Evolutionary conservation across 1,140 invertebrate species (phyloP).

Genomic region (Grapholita molesta): DNA sequence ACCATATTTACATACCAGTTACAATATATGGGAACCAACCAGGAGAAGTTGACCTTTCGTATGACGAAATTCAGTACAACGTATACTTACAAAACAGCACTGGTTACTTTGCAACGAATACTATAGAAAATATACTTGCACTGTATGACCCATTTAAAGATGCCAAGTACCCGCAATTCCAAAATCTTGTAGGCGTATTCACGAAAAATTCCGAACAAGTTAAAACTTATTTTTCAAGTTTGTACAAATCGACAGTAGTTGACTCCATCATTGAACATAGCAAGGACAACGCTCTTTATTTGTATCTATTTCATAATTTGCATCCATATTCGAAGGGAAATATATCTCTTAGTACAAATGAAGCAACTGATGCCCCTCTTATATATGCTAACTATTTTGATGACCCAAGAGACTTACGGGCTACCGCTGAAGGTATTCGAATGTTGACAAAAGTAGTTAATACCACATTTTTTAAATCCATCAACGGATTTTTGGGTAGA

Average conservation of each 20-base stretch:
- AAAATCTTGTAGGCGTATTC: constrained; percentile 43
- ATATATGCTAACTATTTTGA: constrained; percentile 90
- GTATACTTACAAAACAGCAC: constrained; percentile 53
- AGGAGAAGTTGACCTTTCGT: constrained; percentile 16
- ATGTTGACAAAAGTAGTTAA: constrained; percentile 56
- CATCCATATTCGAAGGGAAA: constrained; percentile 75
- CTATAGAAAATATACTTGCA: constrained; percentile 39
- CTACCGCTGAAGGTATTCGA: constrained; percentile 80
- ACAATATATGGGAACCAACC: constrained; percentile 43
- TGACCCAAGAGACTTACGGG: constrained; percentile 83
- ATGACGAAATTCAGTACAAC: constrained; percentile 35
- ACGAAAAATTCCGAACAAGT: constrained; percentile 34
- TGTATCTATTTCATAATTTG: constrained; percentile 62
- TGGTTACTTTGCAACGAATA: constrained; percentile 43
- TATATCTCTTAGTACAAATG: constrained; percentile 57
- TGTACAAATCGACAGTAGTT: constrained; percentile 55
- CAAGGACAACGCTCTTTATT: constrained; percentile 54
- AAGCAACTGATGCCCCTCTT: constrained; percentile 81
- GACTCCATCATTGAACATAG: constrained; percentile 59
- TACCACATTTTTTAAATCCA: constrained; percentile 62
- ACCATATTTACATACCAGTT: constrained; percentile 69
- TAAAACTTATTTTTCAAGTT: constrained; percentile 10
- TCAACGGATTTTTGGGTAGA: constrained; percentile 61
- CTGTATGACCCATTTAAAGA: constrained; percentile 44
- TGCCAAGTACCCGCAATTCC: constrained; percentile 50